phyloP scores from a whole-genome alignment of 2,113 vertebrate genomes.

The Monarcha castaneiventris region DNA sequence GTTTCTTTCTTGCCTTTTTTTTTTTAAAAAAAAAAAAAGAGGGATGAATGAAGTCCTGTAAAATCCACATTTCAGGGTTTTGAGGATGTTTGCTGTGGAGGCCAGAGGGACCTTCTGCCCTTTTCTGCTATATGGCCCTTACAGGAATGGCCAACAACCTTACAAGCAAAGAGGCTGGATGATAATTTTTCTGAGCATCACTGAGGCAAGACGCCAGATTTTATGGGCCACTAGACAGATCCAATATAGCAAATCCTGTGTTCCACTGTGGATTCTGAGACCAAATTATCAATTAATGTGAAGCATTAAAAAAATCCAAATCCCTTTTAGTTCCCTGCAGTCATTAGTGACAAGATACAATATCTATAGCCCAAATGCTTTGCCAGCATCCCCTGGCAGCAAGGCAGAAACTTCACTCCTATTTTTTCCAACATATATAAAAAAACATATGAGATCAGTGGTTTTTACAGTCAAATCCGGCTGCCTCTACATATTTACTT shows the following conservation, averaged over 20 bases:
- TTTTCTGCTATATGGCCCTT: background rate
- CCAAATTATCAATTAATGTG: conserved; percentile 66
- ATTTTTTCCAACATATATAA: background rate
- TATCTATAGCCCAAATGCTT: conserved; percentile 42
- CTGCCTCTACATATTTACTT: conserved; percentile 58
- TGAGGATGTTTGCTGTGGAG: background rate
- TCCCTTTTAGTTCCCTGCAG: conserved; percentile 56
- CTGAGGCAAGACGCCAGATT: conserved; percentile 34
- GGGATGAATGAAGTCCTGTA: background rate
- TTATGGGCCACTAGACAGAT: conserved; percentile 53
- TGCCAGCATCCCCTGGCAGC: conserved; percentile 44
- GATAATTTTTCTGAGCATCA: conserved; percentile 35
- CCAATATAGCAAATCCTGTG: conserved; percentile 55
- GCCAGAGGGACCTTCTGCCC: background rate
- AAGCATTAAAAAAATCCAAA: conserved; percentile 59
- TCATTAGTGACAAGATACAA: conserved; percentile 59
- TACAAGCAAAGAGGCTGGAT: background rate
- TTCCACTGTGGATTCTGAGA: conserved; percentile 57
- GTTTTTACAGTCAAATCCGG: conserved; percentile 2
- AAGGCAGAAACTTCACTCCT: conserved; percentile 10
- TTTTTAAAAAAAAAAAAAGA: background rate
- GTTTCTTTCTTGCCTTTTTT: background rate
- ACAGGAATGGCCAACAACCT: background rate
- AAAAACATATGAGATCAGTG: conserved; percentile 55
- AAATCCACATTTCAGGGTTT: background rate